Base-by-base conservation (phyloP, 2,113 vertebrate genomes). In the Stercorarius parasiticus region DNA sequence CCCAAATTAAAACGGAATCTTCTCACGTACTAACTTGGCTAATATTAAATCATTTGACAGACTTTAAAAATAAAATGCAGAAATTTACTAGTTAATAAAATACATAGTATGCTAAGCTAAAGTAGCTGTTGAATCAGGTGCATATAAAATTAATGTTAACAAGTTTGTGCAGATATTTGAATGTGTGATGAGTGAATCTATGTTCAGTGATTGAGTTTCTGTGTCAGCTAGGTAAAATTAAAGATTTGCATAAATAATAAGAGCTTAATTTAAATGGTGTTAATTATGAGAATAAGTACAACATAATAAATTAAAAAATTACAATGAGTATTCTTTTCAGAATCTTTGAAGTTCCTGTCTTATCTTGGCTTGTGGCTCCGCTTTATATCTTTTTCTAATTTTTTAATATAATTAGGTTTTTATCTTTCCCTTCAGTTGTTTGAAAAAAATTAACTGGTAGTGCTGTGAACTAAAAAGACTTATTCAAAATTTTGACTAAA, bases 381-480 rank as follows among this genome's bases (percentile, higher is more conserved):
- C 34, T 86, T 65, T 16, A 3, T 93, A 69, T 82, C 43, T 95
- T 67, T 71, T 83, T 26, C 26, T 59, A 25, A 18, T 74, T 82
- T 93, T 94, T 77, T 29, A 42, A 45, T 34, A 30, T 78, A 92
- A 92, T 96, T 83, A 70, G 58, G 10, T 73, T 92, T 94, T 96
- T 92, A 86, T 93, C 86, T 96, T 88, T 77, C 16, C 42, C 23
- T 66, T 78, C 13, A 81, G 45, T 72, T 88, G 20, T 70, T 92
- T 71, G 14, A 40, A 74, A 90, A 83, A 86, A 73, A 56, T 29
- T n/a, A 80, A 18, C 56, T 59, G 32, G 12, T 65, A 74, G 7
- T 5, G 5, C 47, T 83, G 18, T 47, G 34, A 86, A 30, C 67
- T 40, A 29, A 58, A 19, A 65, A 25, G 40, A 47, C 22, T 26